phyloP scores from a whole-genome alignment of 2,113 vertebrate genomes.

The Megaptera novaeangliae region DNA sequence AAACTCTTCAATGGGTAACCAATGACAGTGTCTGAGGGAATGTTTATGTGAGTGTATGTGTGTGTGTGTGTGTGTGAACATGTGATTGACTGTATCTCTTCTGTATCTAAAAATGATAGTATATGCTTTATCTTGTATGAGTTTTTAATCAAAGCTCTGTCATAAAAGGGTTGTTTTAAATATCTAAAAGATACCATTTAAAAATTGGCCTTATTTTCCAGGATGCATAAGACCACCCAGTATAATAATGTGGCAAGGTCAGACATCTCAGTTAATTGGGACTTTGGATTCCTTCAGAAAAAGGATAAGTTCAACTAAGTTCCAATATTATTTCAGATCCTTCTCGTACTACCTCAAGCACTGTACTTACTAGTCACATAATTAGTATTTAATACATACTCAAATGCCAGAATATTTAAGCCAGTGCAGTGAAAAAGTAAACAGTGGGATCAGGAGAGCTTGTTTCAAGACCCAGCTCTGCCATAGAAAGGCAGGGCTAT shows the following conservation, averaged over 20 bases:
- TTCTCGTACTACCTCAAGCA: neutral
- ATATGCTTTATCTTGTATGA: slow-evolving; percentile 35
- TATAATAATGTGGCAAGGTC: neutral
- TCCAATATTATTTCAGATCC: neutral
- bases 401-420: neutral
- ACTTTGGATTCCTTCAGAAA: neutral
- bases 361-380: neutral
- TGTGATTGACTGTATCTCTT: neutral
- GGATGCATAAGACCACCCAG: neutral
- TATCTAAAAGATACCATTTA: slow-evolving; percentile 9
- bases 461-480: neutral
- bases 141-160: slow-evolving; percentile 29
- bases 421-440: neutral
- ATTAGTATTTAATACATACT: neutral
- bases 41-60: neutral
- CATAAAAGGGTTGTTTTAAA: neutral
- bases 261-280: neutral
- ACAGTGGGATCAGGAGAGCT: neutral
- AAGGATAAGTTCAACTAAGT: neutral
- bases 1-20: neutral
- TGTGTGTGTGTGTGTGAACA: neutral
- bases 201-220: neutral
- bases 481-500: neutral
- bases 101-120: slow-evolving; percentile 39
- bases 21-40: neutral